phyloP scores from a whole-genome alignment of 30 jellyfish, hydroid and myxozoan genomes.

The Clytia hemisphaerica region DNA sequence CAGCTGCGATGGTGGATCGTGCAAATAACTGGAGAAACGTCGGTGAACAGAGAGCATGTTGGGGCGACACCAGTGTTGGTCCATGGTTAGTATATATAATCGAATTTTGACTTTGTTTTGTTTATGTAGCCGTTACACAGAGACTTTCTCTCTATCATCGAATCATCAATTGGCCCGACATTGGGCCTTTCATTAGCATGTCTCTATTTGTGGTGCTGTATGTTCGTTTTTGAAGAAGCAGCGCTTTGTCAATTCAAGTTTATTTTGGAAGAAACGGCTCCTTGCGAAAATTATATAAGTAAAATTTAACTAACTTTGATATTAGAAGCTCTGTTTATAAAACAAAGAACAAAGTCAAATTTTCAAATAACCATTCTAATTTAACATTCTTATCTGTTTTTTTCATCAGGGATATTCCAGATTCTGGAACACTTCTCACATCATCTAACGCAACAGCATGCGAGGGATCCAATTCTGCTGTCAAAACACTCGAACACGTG shows the following conservation, averaged over 20 bases:
- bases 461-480: slow-evolving; percentile 54
- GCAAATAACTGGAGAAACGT: slow-evolving; percentile 85
- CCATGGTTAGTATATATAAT: slow-evolving; percentile 63
- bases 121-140: background rate
- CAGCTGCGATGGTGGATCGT: slow-evolving; percentile 71
- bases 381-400: background rate
- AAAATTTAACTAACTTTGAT: too few species aligned
- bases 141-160: too few species aligned
- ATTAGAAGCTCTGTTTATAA: too few species aligned
- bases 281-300: too few species aligned
- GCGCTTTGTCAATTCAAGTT: too few species aligned
- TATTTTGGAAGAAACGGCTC: too few species aligned
- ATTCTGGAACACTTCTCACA: slow-evolving; percentile 66
- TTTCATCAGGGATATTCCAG: slow-evolving; percentile 67
- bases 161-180: too few species aligned
- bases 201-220: too few species aligned
- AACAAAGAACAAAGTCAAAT: too few species aligned
- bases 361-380: background rate
- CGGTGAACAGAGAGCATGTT: slow-evolving; percentile 68
- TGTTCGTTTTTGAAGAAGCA: too few species aligned
- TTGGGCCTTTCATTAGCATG: too few species aligned
- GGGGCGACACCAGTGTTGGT: slow-evolving; percentile 93
- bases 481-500: slow-evolving; percentile 85
- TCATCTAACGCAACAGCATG: slow-evolving; percentile 71
- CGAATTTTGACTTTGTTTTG: background rate